Base-by-base conservation (phyloP, 2,797 vertebrate species). In the Tragopan temminckii region DNA sequence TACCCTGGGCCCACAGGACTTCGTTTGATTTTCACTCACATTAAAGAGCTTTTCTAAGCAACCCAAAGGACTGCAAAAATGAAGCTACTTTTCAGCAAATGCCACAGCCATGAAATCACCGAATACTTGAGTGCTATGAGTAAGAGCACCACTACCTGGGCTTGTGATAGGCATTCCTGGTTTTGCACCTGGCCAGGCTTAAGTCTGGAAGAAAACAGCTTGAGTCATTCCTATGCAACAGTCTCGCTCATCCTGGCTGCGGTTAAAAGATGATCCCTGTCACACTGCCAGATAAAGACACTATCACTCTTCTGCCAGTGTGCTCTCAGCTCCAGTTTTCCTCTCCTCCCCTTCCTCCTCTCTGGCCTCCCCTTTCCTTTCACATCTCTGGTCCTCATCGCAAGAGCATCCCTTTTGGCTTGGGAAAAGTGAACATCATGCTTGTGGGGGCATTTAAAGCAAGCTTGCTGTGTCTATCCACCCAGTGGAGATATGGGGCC, bases 221-320 rank as follows among this genome's bases (percentile, higher is more conserved):
- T 23, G 66, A 91, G 33, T 82, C 33, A 84, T 31, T 72, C 55
- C 33, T 0, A 0, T 61, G 52, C 40, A 79, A 53, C 10, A 24
- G 3, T 70, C 46, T 79, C 42, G 10, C 23, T 87, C 4, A 2
- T 70, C 43, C 83, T 90, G 71, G 61, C 53, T 88, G 64, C 45
- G n/a, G 74, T 55, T 93, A 70, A 85, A 90, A 93, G 63, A 55
- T 55, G 53, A 33, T 71, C 36, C 86, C 64, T 91, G 68, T 94
- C 63, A 21, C 42, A 9, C 11, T 74, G 64, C 46, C 78, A 86
- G 70, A 35, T 7, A 70, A 68, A 53, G 57, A 82, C 35, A 15
- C 35, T 69, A 36, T 46, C n/a, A 21, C 52, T 62, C 80, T 62
- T 80, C 43, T 58, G 9, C 33, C 67, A 72, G 24, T 12, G n/a